These are phyloP conservation scores for Parascotia fuliginaria DNA, from an alignment of 2,888 invertebrate species.

Conservation along the genomic window DNA sequence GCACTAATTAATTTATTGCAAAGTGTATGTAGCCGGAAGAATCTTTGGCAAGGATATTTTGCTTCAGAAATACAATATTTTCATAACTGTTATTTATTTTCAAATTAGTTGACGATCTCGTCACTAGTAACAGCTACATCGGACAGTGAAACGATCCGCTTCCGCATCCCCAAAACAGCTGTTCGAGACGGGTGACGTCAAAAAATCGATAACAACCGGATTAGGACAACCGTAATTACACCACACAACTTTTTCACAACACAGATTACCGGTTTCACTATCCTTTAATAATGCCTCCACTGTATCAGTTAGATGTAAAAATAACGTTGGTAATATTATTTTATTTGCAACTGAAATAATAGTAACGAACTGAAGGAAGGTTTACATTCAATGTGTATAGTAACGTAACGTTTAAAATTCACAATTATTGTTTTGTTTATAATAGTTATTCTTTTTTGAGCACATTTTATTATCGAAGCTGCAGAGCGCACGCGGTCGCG, in stretches of 20 bases:
- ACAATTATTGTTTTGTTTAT: conserved; percentile 61
- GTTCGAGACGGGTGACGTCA: conserved; percentile 66
- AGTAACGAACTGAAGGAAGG: conserved; percentile 12
- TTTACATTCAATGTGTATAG: conserved; percentile 37
- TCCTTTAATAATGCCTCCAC: conserved; percentile 53
- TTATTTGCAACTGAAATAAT: conserved; percentile 20
- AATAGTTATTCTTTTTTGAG: conserved; percentile 51
- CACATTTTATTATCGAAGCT: conserved; percentile 46
- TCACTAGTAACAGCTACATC: conserved; percentile 17
- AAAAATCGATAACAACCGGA: conserved; percentile 76
- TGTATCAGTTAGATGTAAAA: conserved; percentile 43
- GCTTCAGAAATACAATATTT: too few species aligned
- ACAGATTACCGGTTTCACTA: conserved; percentile 64
- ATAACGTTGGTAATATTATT: conserved; percentile 26
- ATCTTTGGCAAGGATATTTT: neutral
- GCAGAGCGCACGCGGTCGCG: conserved; percentile 69
- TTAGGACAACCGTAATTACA: conserved; percentile 58
- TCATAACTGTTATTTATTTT: too few species aligned
- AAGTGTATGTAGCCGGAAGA: conserved; percentile 1
- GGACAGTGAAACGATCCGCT: conserved; percentile 43
- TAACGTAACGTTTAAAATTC: conserved; percentile 37
- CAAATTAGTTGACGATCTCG: too few species aligned
- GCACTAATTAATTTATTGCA: conserved; percentile 1
- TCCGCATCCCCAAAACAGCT: conserved; percentile 77
- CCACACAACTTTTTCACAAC: conserved; percentile 66